Evolutionary conservation across 1,140 invertebrate genomes (phyloP), one percentile per base, ranked within the genome.

Genomic region (Lamellibrachia luymesi): DNA sequence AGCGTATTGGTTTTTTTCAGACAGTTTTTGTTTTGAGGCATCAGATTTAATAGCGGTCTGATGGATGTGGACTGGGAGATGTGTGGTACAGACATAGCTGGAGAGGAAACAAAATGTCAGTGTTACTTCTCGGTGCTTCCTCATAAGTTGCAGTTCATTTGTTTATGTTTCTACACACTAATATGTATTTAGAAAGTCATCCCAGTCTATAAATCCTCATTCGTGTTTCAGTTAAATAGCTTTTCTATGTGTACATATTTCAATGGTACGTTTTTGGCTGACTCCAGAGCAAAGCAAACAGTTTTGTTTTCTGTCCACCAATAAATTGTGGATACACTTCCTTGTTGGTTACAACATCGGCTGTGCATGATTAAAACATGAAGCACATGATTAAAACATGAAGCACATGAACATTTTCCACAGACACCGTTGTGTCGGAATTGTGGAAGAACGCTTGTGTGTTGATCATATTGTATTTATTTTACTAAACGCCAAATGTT

Each of bases 401-500:
- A 38, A 38, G 38, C 38, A 38, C 38, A 38, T 38, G 52, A 56
- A 56, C 52, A 17, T 22, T 80, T 80, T 10, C 64, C 64, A 80
- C 64, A 80, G 38, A 38, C 38, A 38, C 38, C 38, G 38, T 38
- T 38, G 38, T 38, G 38, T 38, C 1, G 38, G 38, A 1, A 38
- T 38, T 38, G 38, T 38, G 38, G 38, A 38, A 38, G 38, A 38
- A 38, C 38, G 38, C 38, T 10, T 80, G 64, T 80, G 8, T 80
- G 64, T 1, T 80, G 64, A 80, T 80, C 64, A 80, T 80, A 80
- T 80, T 80, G 64, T 80, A 80, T 80, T 80, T 80, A 80, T 80
- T 80, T 80, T 80, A 80, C 64, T 80, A 80, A 80, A 80, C 64
- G 64, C 64, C 64, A 22, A 80, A 80, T 80, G 64, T 80, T 80